Conservation (phyloP, 2,797 vertebrate genomes). For the Bryconaethiops microstoma region DNA sequence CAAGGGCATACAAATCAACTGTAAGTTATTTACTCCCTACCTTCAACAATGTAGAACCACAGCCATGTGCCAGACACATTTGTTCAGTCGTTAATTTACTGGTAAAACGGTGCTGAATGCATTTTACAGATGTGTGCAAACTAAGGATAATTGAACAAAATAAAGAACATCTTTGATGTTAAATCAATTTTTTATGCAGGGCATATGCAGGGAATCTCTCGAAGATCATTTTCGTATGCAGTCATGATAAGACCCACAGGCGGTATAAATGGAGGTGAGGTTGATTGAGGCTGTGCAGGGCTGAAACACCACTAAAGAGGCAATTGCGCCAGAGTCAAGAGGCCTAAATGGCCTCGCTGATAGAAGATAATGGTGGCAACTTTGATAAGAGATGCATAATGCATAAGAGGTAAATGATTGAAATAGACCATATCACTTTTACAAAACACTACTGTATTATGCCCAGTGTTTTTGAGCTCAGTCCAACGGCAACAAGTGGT, state of each 20-base stretch:
- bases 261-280: slow-evolving; percentile 43
- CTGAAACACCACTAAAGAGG: slow-evolving; percentile 64
- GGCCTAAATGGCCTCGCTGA: slow-evolving; percentile 64
- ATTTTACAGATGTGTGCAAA: background rate
- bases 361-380: slow-evolving; percentile 54
- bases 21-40: slow-evolving; percentile 32
- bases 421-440: slow-evolving; percentile 56
- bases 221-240: slow-evolving; percentile 2
- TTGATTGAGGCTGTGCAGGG: slow-evolving; percentile 48
- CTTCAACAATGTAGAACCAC: slow-evolving; percentile 35
- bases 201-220: background rate
- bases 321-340: slow-evolving; percentile 65
- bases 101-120: background rate
- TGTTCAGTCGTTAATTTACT: background rate
- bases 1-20: slow-evolving; percentile 45
- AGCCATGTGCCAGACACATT: background rate
- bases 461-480: slow-evolving; percentile 34
- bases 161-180: too few relatives aligned
- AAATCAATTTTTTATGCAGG: too few relatives aligned
- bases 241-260: background rate
- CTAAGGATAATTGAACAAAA: background rate
- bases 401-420: slow-evolving; percentile 69
- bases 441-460: slow-evolving; percentile 50
- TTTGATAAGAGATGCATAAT: slow-evolving; percentile 70
- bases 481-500: slow-evolving; percentile 39